Base-by-base conservation (phyloP, 2,888 invertebrate genomes). In the Pediacus dermestoides region DNA sequence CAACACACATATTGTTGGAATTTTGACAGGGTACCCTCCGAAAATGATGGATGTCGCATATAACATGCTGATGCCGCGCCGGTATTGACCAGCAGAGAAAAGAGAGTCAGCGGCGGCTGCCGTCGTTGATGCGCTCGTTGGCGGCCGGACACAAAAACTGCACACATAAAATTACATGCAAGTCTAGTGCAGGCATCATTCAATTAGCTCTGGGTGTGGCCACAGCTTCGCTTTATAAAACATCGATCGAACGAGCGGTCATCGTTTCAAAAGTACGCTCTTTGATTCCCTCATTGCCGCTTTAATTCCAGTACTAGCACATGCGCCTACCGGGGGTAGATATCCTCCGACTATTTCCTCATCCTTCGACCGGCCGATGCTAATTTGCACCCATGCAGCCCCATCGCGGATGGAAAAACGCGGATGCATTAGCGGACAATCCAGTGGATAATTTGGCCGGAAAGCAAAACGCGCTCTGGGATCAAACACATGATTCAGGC, bases 161-260 rank as follows among this genome's bases (percentile, higher is more conserved):
- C 50, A 52, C 28, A 18, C 47, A 49, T 53, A 54, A 53, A 57
- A 55, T 57, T 59, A 53, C 54, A 57, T 61, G 58, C 60, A 60
- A 62, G 65, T 65, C 64, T 63, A 64, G 61, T 63, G 64, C 64
- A 62, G 65, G 65, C 65, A 67, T 67, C 66, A 69, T 69, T 69
- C 67, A 69, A 69, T 69, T 69, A 69, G 65, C 59, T 61, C 64
- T 64, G 69, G 69, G 69, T 69, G 69, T 69, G 69, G 69, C 67
- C 67, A 67, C 64, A 60, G 61, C 62, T 53, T 59, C 60, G 61
- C 67, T 65, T 64, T 69, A 68, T 68, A 70, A 70, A 70, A 70
- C 70, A 70, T 70, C 68, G 70, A 70, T 70, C 70, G 70, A 66
- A 67, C 68, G 62, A 68, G 66, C 68, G 70, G 68, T 69, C 70